Conservation (phyloP, 1,140 invertebrate genomes). For the Thaumetopoea pityocampa region DNA sequence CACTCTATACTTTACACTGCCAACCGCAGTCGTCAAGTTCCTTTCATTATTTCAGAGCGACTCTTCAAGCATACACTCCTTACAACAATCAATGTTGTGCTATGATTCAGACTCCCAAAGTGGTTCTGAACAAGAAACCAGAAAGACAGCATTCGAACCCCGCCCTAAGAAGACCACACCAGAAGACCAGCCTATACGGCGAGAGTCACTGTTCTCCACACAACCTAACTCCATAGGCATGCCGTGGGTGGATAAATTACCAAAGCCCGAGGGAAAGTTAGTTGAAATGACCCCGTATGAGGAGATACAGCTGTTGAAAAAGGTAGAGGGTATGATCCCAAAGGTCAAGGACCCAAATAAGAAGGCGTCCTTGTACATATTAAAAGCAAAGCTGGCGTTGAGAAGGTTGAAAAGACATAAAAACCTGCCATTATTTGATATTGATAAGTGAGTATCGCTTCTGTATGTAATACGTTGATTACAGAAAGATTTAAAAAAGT, state of each 20-base stretch:
- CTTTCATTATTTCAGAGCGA: too few species aligned
- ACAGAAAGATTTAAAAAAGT: too few species aligned
- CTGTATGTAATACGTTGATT: too few species aligned
- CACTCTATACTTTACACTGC: too few species aligned
- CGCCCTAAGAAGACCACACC: conserved; percentile 24
- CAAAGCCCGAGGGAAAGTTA: conserved; percentile 22
- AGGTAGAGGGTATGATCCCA: conserved; percentile 40
- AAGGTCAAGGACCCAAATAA: conserved; percentile 40
- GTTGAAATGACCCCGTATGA: conserved; percentile 52
- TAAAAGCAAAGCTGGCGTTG: conserved; percentile 48
- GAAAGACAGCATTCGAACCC: conserved; percentile 15
- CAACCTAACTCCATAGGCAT: conserved; percentile 41
- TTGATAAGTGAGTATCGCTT: conserved; percentile 65
- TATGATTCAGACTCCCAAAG: conserved; percentile 52
- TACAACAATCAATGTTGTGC: conserved; percentile 24
- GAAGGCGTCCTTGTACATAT: conserved; percentile 35
- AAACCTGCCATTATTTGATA: conserved; percentile 55
- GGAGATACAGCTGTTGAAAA: conserved; percentile 60
- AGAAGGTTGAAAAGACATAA: conserved; percentile 57
- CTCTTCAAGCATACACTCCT: conserved; percentile 41
- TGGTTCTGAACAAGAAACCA: conserved; percentile 26
- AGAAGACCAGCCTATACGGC: conserved; percentile 34
- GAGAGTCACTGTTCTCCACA: conserved; percentile 49
- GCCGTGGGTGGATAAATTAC: conserved; percentile 40
- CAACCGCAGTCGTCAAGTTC: too few species aligned